Evolutionary conservation across 2,888 invertebrate species (phyloP).

Genomic region (Hanleya hanleyi): DNA sequence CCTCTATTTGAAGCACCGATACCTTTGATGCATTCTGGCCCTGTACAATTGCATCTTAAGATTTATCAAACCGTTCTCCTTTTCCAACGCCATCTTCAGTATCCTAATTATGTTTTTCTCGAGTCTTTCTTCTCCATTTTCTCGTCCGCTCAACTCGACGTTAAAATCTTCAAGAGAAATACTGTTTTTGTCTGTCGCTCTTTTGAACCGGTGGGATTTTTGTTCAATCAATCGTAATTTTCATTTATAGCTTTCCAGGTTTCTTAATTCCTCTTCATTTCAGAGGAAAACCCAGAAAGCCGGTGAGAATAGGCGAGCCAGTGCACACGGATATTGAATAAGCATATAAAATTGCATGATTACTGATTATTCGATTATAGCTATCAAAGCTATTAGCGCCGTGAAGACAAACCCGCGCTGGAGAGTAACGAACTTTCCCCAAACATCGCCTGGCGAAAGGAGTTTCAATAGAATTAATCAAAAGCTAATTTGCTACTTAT

Average conservation of each 20-base stretch:
- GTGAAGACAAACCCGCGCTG: not conserved
- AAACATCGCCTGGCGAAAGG: not conserved
- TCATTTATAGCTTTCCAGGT: not conserved
- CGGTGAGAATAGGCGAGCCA: not conserved
- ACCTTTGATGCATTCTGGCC: no score
- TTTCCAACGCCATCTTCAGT: no score
- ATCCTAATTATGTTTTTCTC: no score
- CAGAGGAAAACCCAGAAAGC: not conserved
- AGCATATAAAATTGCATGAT: not conserved
- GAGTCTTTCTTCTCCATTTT: no score
- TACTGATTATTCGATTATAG: not conserved
- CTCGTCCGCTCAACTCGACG: no score
- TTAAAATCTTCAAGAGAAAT: no score
- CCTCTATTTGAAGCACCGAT: no score
- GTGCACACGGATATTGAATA: not conserved
- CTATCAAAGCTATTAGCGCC: not conserved
- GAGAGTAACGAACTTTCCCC: not conserved
- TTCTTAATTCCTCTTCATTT: not conserved
- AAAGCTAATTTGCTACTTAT: constrained; percentile 3
- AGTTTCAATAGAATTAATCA: not conserved
- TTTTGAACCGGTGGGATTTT: not conserved
- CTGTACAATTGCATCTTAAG: no score
- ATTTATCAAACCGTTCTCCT: no score
- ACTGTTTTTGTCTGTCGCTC: no score
- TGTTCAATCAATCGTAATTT: not conserved